Evolutionary conservation across 1,140 invertebrate species (phyloP), one percentile per base, ranked within the genome.

Genomic region (Neocloeon triangulifer): DNA sequence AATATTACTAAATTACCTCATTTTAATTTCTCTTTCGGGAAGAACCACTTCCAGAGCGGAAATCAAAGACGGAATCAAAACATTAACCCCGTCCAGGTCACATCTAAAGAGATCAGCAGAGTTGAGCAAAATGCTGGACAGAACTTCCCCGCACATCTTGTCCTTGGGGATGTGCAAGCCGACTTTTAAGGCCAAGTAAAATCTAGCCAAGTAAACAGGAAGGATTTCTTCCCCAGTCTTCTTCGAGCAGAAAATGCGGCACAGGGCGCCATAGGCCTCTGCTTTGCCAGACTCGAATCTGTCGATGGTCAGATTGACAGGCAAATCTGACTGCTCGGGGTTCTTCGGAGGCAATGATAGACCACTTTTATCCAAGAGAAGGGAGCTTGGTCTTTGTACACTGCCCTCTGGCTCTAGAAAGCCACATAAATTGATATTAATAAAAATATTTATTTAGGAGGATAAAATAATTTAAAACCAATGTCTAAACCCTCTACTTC

Each of bases 171-270:
- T 53, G 48, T 74, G 68, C 4, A 98, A 61, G 7, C 88, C 89
- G 49, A 84, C 75, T 40, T 80, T 73, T 39, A 98, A 55, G 7
- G 84, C 79, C 43, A 88, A 67, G 55, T 95, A 96, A 55, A 95
- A 95, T 37, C 91, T 62, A 1, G 91, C 81, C 40, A 96, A 61
- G 56, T 98, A 98, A 2, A 88, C 73, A 3, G 88, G 80, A 12
- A 91, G 57, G 37, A 98, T 88, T 46, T 86, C 75, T 58, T 98
- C 94, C 19, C 80, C 80, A 10, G 86, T 89, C 55, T 89, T 89
- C 51, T 95, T 94, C 0, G 89, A 74, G 52, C 88, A 95, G 46
- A 98, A 81, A 43, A 98, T 88, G 43, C 89, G 64, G 55, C 88
- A 95, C 4, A 98, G 54, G 5, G 89, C 75, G 1, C 88, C 92